These are phyloP conservation scores for Platichthys flesus DNA, from an alignment of 2,113 vertebrate species.

Conservation along the genomic window DNA sequence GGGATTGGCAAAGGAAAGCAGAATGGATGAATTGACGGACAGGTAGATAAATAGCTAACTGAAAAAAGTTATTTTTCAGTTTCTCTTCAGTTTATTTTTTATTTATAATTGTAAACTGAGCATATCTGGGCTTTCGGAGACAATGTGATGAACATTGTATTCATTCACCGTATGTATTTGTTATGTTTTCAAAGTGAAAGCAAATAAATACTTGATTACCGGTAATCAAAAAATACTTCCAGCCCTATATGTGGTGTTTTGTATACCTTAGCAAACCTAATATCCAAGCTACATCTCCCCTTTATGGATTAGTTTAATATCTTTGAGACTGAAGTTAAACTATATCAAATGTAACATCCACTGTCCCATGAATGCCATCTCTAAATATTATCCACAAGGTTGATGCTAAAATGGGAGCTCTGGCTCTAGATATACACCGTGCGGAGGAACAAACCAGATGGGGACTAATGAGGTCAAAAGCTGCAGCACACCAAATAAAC, in stretches of 20 bases:
- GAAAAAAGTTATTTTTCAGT: background rate
- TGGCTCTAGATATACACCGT: background rate
- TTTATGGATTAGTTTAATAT: no score
- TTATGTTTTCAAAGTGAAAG: background rate
- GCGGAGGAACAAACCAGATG: conserved; percentile 5
- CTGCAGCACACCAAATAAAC: conserved; percentile 45
- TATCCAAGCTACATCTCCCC: no score
- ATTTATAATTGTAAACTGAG: no score
- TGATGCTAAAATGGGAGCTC: background rate
- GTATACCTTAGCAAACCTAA: no score
- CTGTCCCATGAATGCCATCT: background rate
- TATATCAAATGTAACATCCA: background rate
- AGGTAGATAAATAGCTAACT: no score
- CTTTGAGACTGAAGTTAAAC: background rate
- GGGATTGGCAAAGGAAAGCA: no score
- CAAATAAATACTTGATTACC: background rate
- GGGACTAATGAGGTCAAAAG: conserved; percentile 36
- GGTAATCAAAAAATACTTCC: background rate
- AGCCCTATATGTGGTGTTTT: no score
- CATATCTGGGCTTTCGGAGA: background rate
- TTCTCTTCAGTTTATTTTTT: background rate
- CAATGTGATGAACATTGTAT: background rate
- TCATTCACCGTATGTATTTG: no score
- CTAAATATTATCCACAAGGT: background rate
- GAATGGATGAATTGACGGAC: no score